Conservation (phyloP, 1,140 invertebrate genomes). For the Sitophilus oryzae region DNA sequence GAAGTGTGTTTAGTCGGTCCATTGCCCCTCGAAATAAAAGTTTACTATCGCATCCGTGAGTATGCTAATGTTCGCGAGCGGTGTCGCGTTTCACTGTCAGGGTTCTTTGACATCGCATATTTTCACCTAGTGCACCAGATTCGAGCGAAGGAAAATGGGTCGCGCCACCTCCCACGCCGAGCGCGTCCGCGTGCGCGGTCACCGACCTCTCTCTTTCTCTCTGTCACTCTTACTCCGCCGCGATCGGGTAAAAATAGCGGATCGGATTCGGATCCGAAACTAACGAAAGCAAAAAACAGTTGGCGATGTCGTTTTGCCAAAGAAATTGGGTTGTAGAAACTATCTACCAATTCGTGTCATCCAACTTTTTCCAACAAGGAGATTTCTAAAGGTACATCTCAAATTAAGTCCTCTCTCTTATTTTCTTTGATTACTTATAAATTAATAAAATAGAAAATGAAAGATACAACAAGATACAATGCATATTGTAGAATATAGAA, state of each 20-base stretch:
- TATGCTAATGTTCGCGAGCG: slow-evolving; percentile 1
- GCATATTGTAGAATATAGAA: no score
- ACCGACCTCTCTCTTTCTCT: not conserved
- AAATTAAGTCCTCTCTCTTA: no score
- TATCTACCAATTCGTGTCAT: not conserved
- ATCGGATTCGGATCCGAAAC: not conserved
- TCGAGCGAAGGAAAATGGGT: not conserved
- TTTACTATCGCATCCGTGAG: not conserved
- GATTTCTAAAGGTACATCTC: no score
- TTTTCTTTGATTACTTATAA: no score
- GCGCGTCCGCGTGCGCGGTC: not conserved
- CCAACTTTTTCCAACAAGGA: no score
- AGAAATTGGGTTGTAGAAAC: not conserved
- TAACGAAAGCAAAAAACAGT: not conserved
- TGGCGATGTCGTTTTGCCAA: not conserved
- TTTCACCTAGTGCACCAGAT: slow-evolving; percentile 6
- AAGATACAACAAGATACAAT: no score
- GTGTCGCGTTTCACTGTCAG: slow-evolving; percentile 3
- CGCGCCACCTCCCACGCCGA: not conserved
- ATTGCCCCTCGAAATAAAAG: not conserved
- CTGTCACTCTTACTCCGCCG: not conserved
- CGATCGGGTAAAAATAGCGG: not conserved
- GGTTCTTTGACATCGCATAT: slow-evolving; percentile 2
- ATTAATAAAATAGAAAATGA: no score
- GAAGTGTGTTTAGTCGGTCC: not conserved